A percentile compares a stretch with the other conserved stretches of the same genome.
Evolutionary conservation across 2,888 invertebrate genomes (phyloP).

Genomic region (Drosophila cyrtoloma): DNA sequence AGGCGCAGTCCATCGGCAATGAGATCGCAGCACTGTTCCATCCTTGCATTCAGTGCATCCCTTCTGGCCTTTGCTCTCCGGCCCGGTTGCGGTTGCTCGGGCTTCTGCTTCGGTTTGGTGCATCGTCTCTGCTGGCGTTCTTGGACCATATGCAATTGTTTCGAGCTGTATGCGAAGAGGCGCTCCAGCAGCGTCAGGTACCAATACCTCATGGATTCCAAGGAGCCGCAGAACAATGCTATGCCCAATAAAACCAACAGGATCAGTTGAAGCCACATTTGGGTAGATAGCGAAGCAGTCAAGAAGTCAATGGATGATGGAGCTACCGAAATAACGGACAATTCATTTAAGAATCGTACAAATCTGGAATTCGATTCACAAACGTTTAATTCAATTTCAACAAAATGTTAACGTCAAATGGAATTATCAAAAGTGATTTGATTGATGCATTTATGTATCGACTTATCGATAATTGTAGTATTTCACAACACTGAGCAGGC

Average conservation of each 20-base stretch:
- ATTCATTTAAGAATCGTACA: background rate
- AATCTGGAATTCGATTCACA: background rate
- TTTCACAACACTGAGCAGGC: background rate
- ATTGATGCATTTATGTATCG: background rate
- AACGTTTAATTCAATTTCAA: background rate
- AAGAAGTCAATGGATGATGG: background rate
- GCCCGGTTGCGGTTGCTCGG: background rate
- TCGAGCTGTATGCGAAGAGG: slow-evolving; percentile 43
- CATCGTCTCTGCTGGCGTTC: background rate
- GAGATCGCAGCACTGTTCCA: slow-evolving; percentile 47
- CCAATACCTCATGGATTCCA: background rate
- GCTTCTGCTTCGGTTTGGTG: background rate
- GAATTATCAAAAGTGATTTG: background rate
- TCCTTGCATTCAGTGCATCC: slow-evolving; percentile 27
- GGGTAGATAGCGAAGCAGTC: background rate
- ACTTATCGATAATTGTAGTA: background rate
- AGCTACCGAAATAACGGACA: background rate
- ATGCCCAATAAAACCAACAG: background rate
- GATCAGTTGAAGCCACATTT: slow-evolving; percentile 22
- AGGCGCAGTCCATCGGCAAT: slow-evolving; percentile 47
- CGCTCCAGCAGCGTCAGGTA: slow-evolving; percentile 45
- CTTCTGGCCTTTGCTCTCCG: background rate
- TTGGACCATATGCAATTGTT: slow-evolving; percentile 21
- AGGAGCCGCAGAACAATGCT: slow-evolving; percentile 23
- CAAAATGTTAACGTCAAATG: background rate